phyloP scores from a whole-genome alignment of 2,113 vertebrate species.

The Trematomus loennbergii region DNA sequence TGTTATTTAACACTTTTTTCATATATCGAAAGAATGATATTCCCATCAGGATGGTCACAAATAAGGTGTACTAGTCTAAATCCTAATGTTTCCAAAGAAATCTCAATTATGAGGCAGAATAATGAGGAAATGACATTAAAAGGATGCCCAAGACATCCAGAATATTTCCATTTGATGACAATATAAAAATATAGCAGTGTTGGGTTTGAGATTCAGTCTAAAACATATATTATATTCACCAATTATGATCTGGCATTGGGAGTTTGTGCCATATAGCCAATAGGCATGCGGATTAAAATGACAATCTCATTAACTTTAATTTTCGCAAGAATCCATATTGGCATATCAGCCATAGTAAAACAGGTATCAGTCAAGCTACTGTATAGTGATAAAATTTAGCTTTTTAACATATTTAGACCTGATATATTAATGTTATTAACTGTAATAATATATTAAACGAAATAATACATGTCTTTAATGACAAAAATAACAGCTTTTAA shows the following conservation, averaged over 20 bases:
- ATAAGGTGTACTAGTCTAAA: background rate
- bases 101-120: background rate
- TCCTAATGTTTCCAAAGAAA: background rate
- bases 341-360: too few relatives aligned
- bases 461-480: background rate
- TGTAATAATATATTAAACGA: background rate
- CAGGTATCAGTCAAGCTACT: too few relatives aligned
- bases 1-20: background rate
- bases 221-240: too few relatives aligned
- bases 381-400: too few relatives aligned
- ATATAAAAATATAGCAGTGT: background rate
- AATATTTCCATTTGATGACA: background rate
- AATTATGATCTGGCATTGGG: background rate
- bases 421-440: background rate
- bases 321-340: too few relatives aligned
- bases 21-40: background rate
- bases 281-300: too few relatives aligned
- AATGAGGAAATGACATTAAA: background rate
- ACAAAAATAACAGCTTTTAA: background rate
- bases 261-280: too few relatives aligned
- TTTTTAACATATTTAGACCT: background rate
- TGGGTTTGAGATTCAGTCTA: too few relatives aligned
- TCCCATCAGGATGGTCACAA: background rate
- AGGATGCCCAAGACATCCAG: background rate
- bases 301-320: too few relatives aligned